These are phyloP conservation scores for Gallinago media DNA, from an alignment of 2,113 vertebrate genomes.

Conservation along the genomic window DNA sequence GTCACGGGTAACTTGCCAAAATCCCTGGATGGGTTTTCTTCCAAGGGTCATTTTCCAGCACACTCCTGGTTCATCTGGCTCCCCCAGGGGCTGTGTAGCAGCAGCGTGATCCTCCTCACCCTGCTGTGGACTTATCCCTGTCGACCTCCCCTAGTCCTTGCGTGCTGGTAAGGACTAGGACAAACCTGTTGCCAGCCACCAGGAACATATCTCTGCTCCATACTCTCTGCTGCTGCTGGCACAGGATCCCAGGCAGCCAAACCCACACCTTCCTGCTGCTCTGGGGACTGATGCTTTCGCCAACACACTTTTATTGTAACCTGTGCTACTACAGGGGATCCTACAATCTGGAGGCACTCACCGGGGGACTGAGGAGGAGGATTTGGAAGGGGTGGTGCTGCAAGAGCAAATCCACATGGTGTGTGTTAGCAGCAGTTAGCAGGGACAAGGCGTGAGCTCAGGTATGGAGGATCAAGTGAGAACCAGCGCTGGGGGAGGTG, in stretches of 20 bases:
- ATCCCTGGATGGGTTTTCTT: neutral
- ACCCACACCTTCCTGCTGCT: neutral
- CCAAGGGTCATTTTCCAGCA: neutral
- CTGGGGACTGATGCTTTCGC: accelerated
- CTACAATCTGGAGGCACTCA: neutral
- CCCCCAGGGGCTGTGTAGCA: neutral
- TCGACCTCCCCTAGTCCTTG: neutral
- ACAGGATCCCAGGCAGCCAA: neutral
- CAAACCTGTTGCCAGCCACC: neutral
- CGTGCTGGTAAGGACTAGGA: neutral
- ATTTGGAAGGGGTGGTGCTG: neutral
- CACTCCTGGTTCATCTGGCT: neutral
- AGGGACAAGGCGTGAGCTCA: neutral
- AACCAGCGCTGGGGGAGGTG: neutral
- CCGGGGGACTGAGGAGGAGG: neutral
- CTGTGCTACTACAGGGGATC: too few relatives aligned
- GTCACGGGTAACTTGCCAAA: neutral
- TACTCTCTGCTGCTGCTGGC: accelerated
- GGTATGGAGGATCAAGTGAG: neutral
- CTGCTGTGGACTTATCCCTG: accelerated
- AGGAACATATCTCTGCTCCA: neutral
- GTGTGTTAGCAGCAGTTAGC: neutral
- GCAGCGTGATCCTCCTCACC: neutral
- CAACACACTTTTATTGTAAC: neutral
- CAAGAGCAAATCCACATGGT: neutral